phyloP scores from a whole-genome alignment of 2,113 vertebrate genomes.

The Halcyon senegalensis region DNA sequence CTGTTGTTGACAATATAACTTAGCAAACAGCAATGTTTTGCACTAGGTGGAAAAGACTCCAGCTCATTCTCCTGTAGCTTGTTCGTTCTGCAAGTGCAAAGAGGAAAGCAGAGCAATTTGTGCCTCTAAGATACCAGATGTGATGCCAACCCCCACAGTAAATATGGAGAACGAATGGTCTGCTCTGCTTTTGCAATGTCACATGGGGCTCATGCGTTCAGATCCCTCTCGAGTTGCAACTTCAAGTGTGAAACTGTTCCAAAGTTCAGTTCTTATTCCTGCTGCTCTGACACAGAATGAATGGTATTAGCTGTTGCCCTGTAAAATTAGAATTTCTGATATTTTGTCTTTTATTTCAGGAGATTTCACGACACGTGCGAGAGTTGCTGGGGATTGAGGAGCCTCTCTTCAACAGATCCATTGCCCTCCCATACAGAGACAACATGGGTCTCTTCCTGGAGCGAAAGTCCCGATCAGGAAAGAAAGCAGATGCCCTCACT shows the following conservation, averaged over 20 bases:
- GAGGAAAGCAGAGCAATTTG: not conserved
- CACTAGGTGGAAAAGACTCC: not conserved
- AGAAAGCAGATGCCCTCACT: slow-evolving; percentile 78
- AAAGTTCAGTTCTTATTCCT: not conserved
- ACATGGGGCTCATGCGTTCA: not conserved
- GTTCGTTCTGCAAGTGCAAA: not conserved
- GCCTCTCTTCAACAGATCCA: slow-evolving; percentile 79
- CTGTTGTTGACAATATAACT: not conserved
- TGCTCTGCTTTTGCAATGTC: not conserved
- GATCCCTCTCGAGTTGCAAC: not conserved
- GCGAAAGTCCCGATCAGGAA: slow-evolving; percentile 80
- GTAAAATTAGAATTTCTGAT: not conserved
- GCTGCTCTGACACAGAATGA: not conserved
- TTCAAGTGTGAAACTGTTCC: not conserved
- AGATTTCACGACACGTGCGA: slow-evolving; percentile 78
- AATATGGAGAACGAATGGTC: not conserved
- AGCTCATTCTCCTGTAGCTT: not conserved
- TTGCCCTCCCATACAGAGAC: slow-evolving; percentile 82
- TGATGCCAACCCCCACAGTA: not conserved
- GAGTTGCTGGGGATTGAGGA: slow-evolving; percentile 83
- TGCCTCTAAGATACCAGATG: not conserved
- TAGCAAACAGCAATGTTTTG: not conserved
- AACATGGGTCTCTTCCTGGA: slow-evolving; percentile 83
- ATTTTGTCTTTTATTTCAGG: slow-evolving; percentile 76
- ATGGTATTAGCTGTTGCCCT: not conserved